Conservation (phyloP, 1,140 invertebrate genomes). For the Neomicropteryx cornuta region DNA sequence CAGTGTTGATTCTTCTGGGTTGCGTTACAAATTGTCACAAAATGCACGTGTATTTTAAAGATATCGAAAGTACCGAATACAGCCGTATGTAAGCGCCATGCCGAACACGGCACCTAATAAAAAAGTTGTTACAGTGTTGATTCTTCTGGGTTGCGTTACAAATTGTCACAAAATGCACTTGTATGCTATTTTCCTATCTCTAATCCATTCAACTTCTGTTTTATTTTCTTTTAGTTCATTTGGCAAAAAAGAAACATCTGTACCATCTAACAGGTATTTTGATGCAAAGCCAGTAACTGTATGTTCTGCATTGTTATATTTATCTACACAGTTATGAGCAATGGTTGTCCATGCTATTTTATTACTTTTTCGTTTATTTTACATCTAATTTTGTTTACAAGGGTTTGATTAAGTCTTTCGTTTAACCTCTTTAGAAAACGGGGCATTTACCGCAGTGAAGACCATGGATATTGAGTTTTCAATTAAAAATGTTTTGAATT, state of each 20-base stretch:
- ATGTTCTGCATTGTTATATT: slow-evolving; percentile 24
- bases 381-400: slow-evolving; percentile 23
- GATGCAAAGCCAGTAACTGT: slow-evolving; percentile 21
- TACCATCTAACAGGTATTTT: slow-evolving; percentile 18
- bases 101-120: no score
- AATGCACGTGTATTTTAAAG: no score
- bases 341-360: slow-evolving; percentile 19
- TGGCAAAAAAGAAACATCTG: slow-evolving; percentile 12
- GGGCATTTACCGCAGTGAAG: slow-evolving; percentile 19
- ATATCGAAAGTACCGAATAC: no score
- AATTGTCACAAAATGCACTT: no score
- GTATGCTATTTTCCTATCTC: not conserved
- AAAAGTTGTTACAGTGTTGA: no score
- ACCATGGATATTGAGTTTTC: slow-evolving; percentile 16
- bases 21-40: no score
- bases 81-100: no score
- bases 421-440: slow-evolving; percentile 22
- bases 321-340: slow-evolving; percentile 17
- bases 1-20: no score
- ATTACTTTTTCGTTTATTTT: slow-evolving; percentile 14
- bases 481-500: slow-evolving; percentile 19
- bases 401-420: slow-evolving; percentile 22
- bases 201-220: slow-evolving; percentile 3
- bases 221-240: slow-evolving; percentile 13
- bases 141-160: no score